These are phyloP conservation scores for Oithona nana DNA, from an alignment of 2,888 invertebrate species.

Conservation along the genomic window DNA sequence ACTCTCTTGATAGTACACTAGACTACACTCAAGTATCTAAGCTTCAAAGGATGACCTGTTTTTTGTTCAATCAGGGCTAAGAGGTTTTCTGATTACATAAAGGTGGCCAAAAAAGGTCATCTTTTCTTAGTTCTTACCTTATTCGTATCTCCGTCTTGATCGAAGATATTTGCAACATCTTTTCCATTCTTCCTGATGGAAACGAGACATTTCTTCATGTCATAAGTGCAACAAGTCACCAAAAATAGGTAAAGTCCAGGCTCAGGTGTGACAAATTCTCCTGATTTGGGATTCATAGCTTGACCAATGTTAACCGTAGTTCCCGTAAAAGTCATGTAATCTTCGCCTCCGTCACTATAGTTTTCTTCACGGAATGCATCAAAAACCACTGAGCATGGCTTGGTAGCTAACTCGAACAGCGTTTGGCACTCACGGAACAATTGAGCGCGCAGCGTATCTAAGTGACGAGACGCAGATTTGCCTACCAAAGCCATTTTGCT, in stretches of 20 bases:
- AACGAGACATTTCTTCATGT: constrained; percentile 14
- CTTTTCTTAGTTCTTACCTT: constrained; percentile 6
- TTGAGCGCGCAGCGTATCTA: background rate
- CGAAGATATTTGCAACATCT: constrained; percentile 9
- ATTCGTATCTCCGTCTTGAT: constrained; percentile 16
- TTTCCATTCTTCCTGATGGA: constrained; percentile 16
- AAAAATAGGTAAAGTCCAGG: constrained; percentile 10
- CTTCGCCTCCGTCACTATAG: constrained; percentile 7
- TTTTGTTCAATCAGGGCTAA: too few relatives aligned
- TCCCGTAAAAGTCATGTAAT: constrained; percentile 14
- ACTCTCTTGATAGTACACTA: too few relatives aligned
- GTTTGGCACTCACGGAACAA: constrained; percentile 5
- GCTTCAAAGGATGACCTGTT: too few relatives aligned
- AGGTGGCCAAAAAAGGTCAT: too few relatives aligned
- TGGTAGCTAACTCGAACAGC: constrained; percentile 11
- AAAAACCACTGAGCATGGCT: constrained; percentile 15
- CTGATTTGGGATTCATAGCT: constrained; percentile 15
- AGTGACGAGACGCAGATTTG: constrained; percentile 13
- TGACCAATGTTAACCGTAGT: constrained; percentile 15
- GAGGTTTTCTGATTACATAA: too few relatives aligned
- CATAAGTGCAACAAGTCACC: constrained; percentile 14
- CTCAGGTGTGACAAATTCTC: constrained; percentile 11
- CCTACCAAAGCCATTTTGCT: constrained; percentile 8
- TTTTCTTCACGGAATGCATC: constrained; percentile 13
- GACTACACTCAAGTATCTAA: too few relatives aligned